A percentile compares a stretch with the other conserved stretches of the same genome.
phyloP scores from a whole-genome alignment of 1,140 invertebrate genomes.

The Paramacrobiotus metropolitanus region DNA sequence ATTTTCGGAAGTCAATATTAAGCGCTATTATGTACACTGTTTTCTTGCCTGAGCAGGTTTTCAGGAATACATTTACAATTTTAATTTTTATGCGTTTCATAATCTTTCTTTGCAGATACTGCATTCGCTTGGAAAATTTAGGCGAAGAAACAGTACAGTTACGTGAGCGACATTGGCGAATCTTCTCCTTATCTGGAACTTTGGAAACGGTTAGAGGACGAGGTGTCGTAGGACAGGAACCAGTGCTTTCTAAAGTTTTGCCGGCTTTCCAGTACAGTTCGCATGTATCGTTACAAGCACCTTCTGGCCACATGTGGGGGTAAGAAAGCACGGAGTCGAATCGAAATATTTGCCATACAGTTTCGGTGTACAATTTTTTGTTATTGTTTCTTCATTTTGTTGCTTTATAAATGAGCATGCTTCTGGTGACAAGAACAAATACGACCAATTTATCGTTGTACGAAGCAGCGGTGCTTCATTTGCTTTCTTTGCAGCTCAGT shows the following conservation, averaged over 20 bases:
- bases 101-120: conserved; percentile 38
- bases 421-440: not conserved
- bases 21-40: too few species aligned
- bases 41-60: not conserved
- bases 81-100: not conserved
- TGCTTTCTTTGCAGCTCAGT: too few species aligned
- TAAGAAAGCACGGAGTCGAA: not conserved
- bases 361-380: conserved; percentile 2
- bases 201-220: conserved; percentile 76
- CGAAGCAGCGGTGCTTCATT: too few species aligned
- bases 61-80: not conserved
- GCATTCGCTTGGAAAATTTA: conserved; percentile 79
- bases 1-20: too few species aligned
- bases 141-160: conserved; percentile 66
- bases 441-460: conserved; percentile 5
- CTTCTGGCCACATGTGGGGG: conserved; percentile 90
- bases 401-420: conserved; percentile 7
- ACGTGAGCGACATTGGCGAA: conserved; percentile 81
- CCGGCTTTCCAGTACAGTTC: conserved; percentile 93
- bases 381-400: not conserved
- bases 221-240: conserved; percentile 85
- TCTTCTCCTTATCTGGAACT: conserved; percentile 78
- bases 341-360: not conserved
- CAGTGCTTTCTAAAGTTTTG: conserved; percentile 52
- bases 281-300: conserved; percentile 82